These are phyloP conservation scores for Invenusta paracnida DNA, from an alignment of 2,888 invertebrate species.

Conservation along the genomic window DNA sequence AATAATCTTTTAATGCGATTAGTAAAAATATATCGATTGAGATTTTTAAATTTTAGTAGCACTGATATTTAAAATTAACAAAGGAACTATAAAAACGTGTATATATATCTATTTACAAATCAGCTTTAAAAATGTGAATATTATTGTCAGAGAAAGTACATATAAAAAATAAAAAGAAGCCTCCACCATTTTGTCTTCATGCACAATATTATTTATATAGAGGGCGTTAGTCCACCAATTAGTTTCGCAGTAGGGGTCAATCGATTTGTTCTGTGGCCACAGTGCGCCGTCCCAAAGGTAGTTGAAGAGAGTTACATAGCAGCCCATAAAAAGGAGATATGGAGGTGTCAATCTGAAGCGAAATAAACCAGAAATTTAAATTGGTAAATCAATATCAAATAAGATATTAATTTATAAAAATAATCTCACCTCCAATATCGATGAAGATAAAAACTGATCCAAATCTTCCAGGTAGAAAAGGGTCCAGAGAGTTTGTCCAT, in stretches of 20 bases:
- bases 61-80: too few species aligned
- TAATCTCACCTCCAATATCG: constrained; percentile 48
- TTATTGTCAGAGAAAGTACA: too few species aligned
- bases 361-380: too few species aligned
- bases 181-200: too few species aligned
- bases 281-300: constrained; percentile 17
- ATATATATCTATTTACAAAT: too few species aligned
- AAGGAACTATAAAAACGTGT: too few species aligned
- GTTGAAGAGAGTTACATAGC: constrained; percentile 15
- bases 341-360: constrained; percentile 23
- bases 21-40: too few species aligned
- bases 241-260: background rate
- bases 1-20: too few species aligned
- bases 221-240: constrained; percentile 45
- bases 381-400: too few species aligned
- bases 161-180: too few species aligned
- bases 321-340: constrained; percentile 20
- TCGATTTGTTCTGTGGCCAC: background rate
- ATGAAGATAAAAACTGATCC: constrained; percentile 50
- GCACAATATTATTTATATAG: constrained; percentile 45
- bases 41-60: too few species aligned
- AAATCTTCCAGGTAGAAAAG: constrained; percentile 44
- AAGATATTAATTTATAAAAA: background rate
- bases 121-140: too few species aligned
- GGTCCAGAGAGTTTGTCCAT: constrained; percentile 44